Evolutionary conservation across 64 coral and sea anemone species (phyloP).

Genomic region (Dendrophyllia cribrosa): DNA sequence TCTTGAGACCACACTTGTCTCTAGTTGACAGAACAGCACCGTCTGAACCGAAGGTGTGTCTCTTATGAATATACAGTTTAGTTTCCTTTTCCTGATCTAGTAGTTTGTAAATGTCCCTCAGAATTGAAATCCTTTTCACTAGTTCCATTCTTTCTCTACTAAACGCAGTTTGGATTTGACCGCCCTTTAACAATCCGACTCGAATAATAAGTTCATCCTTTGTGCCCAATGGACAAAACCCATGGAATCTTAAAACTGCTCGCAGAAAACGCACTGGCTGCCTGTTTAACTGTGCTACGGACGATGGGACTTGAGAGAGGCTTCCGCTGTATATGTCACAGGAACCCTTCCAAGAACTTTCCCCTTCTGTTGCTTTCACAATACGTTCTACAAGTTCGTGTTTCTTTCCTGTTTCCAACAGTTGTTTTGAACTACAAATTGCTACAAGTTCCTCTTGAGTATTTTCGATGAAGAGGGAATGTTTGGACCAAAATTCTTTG

Average conservation of each 20-base stretch:
- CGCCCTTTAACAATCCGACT: no score
- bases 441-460: slow-evolving; percentile 37
- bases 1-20: slow-evolving; percentile 36
- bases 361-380: slow-evolving; percentile 32
- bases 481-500: slow-evolving; percentile 61
- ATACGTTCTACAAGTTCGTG: slow-evolving; percentile 45
- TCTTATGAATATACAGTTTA: no score
- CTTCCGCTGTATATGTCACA: slow-evolving; percentile 18
- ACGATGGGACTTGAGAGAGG: slow-evolving; percentile 17
- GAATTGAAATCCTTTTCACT: no score
- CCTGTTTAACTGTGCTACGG: slow-evolving; percentile 30
- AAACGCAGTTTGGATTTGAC: no score
- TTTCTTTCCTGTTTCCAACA: slow-evolving; percentile 40
- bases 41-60: neutral
- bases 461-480: slow-evolving; percentile 59
- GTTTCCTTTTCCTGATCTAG: no score
- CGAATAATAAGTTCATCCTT: slow-evolving; percentile 62
- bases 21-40: slow-evolving; percentile 29
- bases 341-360: neutral
- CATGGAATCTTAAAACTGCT: no score
- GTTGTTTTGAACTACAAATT: slow-evolving; percentile 34
- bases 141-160: no score
- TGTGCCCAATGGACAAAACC: no score
- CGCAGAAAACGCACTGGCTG: slow-evolving; percentile 33
- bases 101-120: no score